Base-by-base conservation (phyloP, 2,888 invertebrate species). In the Nemotelus nigrinus region DNA sequence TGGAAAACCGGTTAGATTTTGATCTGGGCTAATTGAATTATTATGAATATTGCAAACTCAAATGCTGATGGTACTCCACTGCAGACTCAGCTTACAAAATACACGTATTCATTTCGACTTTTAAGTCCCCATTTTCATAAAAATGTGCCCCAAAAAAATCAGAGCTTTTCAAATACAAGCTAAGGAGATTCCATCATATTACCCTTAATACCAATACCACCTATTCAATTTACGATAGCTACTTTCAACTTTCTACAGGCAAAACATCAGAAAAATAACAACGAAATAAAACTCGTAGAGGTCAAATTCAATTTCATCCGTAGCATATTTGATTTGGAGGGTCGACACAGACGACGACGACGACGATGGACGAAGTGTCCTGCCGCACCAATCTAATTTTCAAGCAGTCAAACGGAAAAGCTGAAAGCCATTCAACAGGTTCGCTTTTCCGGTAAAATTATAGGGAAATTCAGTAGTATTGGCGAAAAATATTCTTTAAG, bases 231-330 rank as follows among this genome's bases (percentile, higher is more conserved):
- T 25, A 25, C 25, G 25, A 25, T 25, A 25, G 25, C 25, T 25
- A 63, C 43, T 53, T 63, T 63, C 63, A 63, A 39, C 41, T 41
- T 63, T 63, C 63, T 43, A 43, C 1, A 7, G 25, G 25, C 5
- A 7, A 41, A 39, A 43, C 63, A 3, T 4, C 43, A 8, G 41
- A 43, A 63, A 63, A 63, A 39, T 63, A 3, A 25, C 25, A 43
- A 43, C 8, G 39, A 7, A 63, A n/a, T n/a, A 43, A 43, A 65
- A 65, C 44, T 65, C 1, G 25, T 25, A 7, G 5, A 45, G 65
- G 65, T 47, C 65, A 65, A 65, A 65, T 65, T 65, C 45, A 45
- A 65, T 65, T 65, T 65, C 2, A 65, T 7, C n/a, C 6, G 7
- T 65, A 2, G 47, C 8, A 39, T n/a, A 65, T 65, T 65, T n/a